Evolutionary conservation across 2,797 vertebrate species (phyloP).

Genomic region (Aotus griseimembra): DNA sequence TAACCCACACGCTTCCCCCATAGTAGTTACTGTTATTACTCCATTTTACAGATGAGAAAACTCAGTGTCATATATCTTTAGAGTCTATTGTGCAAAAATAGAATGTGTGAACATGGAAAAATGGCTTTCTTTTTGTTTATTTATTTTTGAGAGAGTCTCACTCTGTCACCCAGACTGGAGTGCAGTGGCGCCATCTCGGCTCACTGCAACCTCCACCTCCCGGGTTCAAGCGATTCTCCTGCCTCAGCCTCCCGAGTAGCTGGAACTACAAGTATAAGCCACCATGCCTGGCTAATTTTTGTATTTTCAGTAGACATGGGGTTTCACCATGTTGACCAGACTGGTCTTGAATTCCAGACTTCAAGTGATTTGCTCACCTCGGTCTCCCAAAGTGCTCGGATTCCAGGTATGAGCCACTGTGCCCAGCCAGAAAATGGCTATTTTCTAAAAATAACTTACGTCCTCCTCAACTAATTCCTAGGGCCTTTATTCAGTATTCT

Average conservation of each 20-base stretch:
- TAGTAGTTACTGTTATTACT: fast-evolving
- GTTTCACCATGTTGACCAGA: background rate
- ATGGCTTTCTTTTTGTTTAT: background rate
- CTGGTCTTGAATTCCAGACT: background rate
- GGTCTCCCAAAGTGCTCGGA: background rate
- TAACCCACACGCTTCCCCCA: background rate
- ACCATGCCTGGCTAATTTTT: background rate
- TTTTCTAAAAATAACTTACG: background rate
- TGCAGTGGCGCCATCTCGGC: background rate
- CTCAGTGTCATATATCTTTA: background rate
- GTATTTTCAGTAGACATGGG: background rate
- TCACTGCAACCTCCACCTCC: background rate
- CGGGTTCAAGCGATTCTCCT: fast-evolving
- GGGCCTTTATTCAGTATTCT: background rate
- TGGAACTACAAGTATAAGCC: background rate
- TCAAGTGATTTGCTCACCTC: background rate
- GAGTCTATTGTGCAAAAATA: background rate
- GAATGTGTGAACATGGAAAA: background rate
- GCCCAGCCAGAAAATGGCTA: background rate
- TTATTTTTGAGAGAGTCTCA: background rate
- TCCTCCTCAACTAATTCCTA: background rate
- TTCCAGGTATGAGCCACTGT: background rate
- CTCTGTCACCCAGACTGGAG: background rate
- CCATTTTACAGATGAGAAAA: background rate
- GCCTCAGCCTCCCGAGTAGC: background rate